These are phyloP conservation scores for Chorisops tibialis DNA, from an alignment of 2,888 invertebrate species.

Conservation along the genomic window DNA sequence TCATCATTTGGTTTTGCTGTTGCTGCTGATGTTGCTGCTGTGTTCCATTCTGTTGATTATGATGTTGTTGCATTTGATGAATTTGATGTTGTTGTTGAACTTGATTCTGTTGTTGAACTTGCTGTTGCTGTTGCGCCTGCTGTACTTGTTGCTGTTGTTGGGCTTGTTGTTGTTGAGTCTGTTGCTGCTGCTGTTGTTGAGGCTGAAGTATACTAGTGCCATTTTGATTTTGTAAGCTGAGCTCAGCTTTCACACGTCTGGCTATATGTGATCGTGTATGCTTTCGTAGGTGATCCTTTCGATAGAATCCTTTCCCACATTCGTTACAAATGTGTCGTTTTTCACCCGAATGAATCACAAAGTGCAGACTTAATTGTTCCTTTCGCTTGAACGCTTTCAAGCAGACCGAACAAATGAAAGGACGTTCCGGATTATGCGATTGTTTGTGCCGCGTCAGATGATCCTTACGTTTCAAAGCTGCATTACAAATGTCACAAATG, in stretches of 20 bases:
- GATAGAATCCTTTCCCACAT: conserved; percentile 83
- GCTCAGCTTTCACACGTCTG: conserved; percentile 72
- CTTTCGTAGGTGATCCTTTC: conserved; percentile 81
- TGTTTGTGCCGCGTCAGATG: conserved; percentile 84
- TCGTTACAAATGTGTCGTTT: conserved; percentile 82
- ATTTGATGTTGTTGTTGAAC: conserved; percentile 51
- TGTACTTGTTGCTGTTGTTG: conserved; percentile 36
- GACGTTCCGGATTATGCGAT: conserved; percentile 83
- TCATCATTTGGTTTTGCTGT: conserved; percentile 42
- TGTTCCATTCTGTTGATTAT: conserved; percentile 26
- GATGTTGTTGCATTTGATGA: conserved; percentile 31
- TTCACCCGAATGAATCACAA: conserved; percentile 85
- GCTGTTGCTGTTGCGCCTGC: conserved; percentile 41
- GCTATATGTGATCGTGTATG: conserved; percentile 82
- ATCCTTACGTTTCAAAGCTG: conserved; percentile 81
- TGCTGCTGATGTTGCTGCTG: conserved; percentile 39
- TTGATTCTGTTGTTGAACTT: conserved; percentile 55
- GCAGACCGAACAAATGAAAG: conserved; percentile 82
- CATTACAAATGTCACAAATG: conserved; percentile 86
- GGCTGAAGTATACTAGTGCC: conserved; percentile 50
- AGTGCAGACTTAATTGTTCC: conserved; percentile 82
- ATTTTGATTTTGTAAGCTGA: conserved; percentile 50
- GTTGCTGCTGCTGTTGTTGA: conserved; percentile 16
- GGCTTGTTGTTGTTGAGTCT: conserved; percentile 37
- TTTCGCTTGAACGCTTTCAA: conserved; percentile 84